phyloP scores from a whole-genome alignment of 2,888 invertebrate species.

The Neuroscelio doddi region DNA sequence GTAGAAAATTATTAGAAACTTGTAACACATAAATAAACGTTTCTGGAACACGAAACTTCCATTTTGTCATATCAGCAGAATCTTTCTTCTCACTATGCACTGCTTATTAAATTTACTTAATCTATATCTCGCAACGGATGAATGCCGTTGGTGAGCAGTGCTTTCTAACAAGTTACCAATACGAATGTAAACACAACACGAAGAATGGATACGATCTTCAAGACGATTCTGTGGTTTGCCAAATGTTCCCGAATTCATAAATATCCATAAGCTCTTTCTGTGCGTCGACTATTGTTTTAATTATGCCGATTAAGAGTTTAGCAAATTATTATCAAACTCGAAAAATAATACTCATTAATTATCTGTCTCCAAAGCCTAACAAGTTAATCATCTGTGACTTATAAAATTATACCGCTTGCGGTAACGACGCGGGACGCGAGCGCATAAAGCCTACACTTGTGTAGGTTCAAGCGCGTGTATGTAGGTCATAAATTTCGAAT shows the following conservation, averaged over 20 bases:
- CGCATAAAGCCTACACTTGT: slow-evolving; percentile 19
- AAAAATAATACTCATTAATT: slow-evolving; percentile 18
- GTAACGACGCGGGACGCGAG: slow-evolving; percentile 24
- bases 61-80: slow-evolving; percentile 18
- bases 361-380: slow-evolving; percentile 23
- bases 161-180: slow-evolving; percentile 9
- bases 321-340: neutral
- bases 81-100: slow-evolving; percentile 20
- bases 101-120: slow-evolving; percentile 30
- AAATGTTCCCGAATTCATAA: neutral
- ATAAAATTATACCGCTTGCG: slow-evolving; percentile 5
- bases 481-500: slow-evolving; percentile 36
- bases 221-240: slow-evolving; percentile 9
- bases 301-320: too few species aligned
- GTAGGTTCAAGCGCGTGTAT: slow-evolving; percentile 18
- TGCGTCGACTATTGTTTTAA: neutral
- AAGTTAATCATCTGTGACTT: slow-evolving; percentile 32
- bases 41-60: slow-evolving; percentile 7
- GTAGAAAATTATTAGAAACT: neutral
- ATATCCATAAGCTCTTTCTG: neutral
- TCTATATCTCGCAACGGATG: slow-evolving; percentile 33
- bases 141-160: slow-evolving; percentile 19
- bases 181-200: slow-evolving; percentile 33
- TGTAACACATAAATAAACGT: too few species aligned
- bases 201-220: slow-evolving; percentile 25